phyloP scores from a whole-genome alignment of 2,888 invertebrate species.

The Apocheima hispidaria region DNA sequence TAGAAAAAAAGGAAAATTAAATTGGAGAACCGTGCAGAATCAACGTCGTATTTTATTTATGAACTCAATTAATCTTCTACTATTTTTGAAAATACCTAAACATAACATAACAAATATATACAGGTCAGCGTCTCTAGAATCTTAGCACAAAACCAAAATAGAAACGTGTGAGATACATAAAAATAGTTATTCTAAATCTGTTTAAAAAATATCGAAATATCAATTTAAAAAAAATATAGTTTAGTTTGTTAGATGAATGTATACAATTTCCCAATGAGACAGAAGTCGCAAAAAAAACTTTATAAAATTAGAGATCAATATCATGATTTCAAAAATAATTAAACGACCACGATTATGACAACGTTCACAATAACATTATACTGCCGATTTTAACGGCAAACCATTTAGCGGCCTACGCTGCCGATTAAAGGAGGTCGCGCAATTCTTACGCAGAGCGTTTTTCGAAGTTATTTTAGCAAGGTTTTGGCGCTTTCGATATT shows the following conservation, averaged over 20 bases:
- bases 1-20: neutral
- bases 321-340: neutral
- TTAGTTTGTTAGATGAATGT: too few relatives aligned
- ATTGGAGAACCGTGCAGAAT: neutral
- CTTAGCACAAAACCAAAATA: neutral
- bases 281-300: neutral
- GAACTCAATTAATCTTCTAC: neutral
- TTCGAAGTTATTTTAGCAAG: too few relatives aligned
- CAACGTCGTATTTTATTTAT: neutral
- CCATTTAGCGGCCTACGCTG: too few relatives aligned
- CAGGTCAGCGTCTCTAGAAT: neutral
- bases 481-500: too few relatives aligned
- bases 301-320: constrained; percentile 6
- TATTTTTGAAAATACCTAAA: neutral
- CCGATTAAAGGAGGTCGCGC: too few relatives aligned
- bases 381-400: too few relatives aligned
- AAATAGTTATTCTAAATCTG: neutral
- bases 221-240: neutral
- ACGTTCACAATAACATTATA: neutral
- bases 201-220: neutral
- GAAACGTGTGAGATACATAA: neutral
- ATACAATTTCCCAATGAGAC: neutral
- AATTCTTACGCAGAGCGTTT: too few relatives aligned
- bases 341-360: neutral
- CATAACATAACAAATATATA: too few relatives aligned